Evolutionary conservation across 2,888 invertebrate species (phyloP).

Genomic region (Hipparchia semele): DNA sequence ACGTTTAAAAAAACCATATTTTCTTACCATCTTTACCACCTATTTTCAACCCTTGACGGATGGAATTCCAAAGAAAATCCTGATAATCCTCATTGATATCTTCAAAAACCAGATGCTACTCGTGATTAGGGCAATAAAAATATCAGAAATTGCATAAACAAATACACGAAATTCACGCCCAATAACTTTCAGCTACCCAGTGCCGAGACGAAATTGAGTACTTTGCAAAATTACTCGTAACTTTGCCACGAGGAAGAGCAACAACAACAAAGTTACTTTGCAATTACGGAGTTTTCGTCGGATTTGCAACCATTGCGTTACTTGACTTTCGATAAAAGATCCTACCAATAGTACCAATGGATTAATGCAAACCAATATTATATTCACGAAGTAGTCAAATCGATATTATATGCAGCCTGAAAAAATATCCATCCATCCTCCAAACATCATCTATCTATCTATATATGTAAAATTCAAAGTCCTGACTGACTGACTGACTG

Average conservation of each 20-base stretch:
- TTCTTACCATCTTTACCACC: no score
- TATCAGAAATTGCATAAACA: background rate
- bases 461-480: no score
- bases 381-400: background rate
- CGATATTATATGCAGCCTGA: no score
- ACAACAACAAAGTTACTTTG: conserved; percentile 14
- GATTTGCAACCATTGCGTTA: background rate
- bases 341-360: background rate
- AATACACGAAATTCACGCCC: background rate
- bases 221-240: conserved; percentile 12
- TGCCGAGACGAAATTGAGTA: conserved; percentile 3
- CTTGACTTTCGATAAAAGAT: background rate
- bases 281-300: conserved; percentile 2
- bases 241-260: conserved; percentile 2
- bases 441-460: no score
- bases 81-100: background rate
- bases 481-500: no score
- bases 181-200: conserved; percentile 1
- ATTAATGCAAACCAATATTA: background rate
- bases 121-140: background rate
- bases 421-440: no score
- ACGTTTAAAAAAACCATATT: no score
- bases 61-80: background rate
- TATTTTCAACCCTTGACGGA: background rate
- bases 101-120: conserved; percentile 1